Evolutionary conservation across 2,113 vertebrate genomes (phyloP).

Genomic region (Perca fluviatilis): DNA sequence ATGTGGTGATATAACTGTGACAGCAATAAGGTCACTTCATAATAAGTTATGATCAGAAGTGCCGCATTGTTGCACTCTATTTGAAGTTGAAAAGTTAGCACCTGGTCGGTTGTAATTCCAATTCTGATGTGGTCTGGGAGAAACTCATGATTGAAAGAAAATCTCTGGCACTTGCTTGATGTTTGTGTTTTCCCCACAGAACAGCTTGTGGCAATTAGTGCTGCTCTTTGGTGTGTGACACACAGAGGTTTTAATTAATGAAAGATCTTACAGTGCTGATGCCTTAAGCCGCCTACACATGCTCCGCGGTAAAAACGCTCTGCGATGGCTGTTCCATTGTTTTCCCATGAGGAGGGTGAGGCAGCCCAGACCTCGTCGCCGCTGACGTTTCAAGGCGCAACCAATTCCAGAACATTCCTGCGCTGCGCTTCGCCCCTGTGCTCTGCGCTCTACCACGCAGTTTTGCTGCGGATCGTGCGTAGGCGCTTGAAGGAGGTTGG

Average conservation of each 20-base stretch:
- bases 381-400: too few species aligned
- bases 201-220: not conserved
- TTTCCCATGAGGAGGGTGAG: too few species aligned
- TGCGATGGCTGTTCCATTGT: too few species aligned
- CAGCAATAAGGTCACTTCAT: constrained; percentile 52
- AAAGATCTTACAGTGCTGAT: not conserved
- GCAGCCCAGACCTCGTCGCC: too few species aligned
- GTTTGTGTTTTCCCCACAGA: not conserved
- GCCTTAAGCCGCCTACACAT: not conserved
- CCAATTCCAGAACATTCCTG: too few species aligned
- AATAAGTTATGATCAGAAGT: constrained; percentile 31
- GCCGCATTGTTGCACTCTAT: constrained; percentile 4
- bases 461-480: too few species aligned
- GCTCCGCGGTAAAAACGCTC: too few species aligned
- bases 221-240: not conserved
- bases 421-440: too few species aligned
- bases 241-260: constrained; percentile 5
- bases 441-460: too few species aligned
- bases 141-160: not conserved
- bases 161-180: not conserved
- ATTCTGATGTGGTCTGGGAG: not conserved
- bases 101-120: not conserved
- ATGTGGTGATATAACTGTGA: constrained; percentile 43
- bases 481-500: too few species aligned
- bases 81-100: not conserved